A percentile compares a stretch with the other conserved stretches of the same genome.
Conservation (phyloP, 2,888 invertebrate genomes). For the Argyresthia albistria region DNA sequence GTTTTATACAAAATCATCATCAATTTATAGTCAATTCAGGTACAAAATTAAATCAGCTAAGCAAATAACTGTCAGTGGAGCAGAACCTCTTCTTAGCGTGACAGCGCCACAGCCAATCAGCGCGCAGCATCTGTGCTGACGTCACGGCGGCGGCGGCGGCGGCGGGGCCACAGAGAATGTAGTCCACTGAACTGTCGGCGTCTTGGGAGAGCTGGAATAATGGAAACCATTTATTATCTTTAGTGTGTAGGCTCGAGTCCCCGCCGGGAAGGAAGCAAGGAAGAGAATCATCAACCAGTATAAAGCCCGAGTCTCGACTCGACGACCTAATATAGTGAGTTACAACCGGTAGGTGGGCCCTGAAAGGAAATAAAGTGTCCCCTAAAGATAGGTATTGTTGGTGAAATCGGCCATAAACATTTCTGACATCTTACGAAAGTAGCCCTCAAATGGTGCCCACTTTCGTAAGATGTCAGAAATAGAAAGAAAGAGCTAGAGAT, state of each 20-base stretch:
- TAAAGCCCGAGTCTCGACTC: too few relatives aligned
- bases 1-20: too few relatives aligned
- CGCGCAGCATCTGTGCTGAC: not conserved
- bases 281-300: not conserved
- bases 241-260: not conserved
- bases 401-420: too few relatives aligned
- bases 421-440: too few relatives aligned
- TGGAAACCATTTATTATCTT: not conserved
- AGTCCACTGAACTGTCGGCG: conserved; percentile 21
- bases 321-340: too few relatives aligned
- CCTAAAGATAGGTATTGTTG: too few relatives aligned
- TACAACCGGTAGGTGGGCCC: too few relatives aligned
- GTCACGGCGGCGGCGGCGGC: not conserved
- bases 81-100: not conserved
- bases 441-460: too few relatives aligned
- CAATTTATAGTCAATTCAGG: too few relatives aligned
- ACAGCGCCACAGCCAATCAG: conserved; percentile 3
- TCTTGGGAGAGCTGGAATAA: conserved; percentile 18
- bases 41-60: not conserved
- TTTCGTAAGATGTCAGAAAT: too few relatives aligned
- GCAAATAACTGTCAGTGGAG: not conserved
- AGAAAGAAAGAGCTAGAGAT: too few relatives aligned
- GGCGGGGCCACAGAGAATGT: conserved; percentile 22
- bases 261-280: not conserved
- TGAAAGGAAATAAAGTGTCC: too few relatives aligned